These are phyloP conservation scores for Brachynemurus nebulosus DNA, from an alignment of 2,888 invertebrate species.

Conservation along the genomic window DNA sequence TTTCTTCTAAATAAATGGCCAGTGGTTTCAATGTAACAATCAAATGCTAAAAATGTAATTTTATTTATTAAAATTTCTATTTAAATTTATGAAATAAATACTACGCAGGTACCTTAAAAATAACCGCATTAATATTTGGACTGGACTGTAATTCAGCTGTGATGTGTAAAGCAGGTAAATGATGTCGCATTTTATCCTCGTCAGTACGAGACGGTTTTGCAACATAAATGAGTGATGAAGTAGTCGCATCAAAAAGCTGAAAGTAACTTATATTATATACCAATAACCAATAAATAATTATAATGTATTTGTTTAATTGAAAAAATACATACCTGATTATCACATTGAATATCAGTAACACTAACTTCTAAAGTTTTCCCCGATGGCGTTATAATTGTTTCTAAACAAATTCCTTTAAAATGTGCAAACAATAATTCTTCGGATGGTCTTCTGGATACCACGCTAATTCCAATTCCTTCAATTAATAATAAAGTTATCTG, in stretches of 20 bases:
- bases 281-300: too few relatives aligned
- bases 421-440: constrained; percentile 71
- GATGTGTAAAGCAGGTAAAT: constrained; percentile 65
- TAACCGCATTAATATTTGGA: constrained; percentile 57
- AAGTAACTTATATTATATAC: constrained; percentile 9
- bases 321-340: constrained; percentile 50
- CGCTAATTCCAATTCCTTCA: constrained; percentile 59
- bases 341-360: constrained; percentile 71
- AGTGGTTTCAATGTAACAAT: constrained; percentile 70
- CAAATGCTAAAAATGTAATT: constrained; percentile 51
- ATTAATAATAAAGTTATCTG: constrained; percentile 46
- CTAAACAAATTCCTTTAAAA: constrained; percentile 48
- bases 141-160: constrained; percentile 63
- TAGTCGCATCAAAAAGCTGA: constrained; percentile 72
- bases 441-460: constrained; percentile 58
- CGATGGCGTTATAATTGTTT: constrained; percentile 39
- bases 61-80: constrained; percentile 8
- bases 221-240: constrained; percentile 73
- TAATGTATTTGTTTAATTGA: too few relatives aligned
- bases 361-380: constrained; percentile 51
- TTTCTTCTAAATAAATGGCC: constrained; percentile 79
- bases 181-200: constrained; percentile 29
- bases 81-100: background rate
- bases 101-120: constrained; percentile 52
- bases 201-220: constrained; percentile 33